phyloP scores from a whole-genome alignment of 2,888 invertebrate genomes.

The Gibbula magus region DNA sequence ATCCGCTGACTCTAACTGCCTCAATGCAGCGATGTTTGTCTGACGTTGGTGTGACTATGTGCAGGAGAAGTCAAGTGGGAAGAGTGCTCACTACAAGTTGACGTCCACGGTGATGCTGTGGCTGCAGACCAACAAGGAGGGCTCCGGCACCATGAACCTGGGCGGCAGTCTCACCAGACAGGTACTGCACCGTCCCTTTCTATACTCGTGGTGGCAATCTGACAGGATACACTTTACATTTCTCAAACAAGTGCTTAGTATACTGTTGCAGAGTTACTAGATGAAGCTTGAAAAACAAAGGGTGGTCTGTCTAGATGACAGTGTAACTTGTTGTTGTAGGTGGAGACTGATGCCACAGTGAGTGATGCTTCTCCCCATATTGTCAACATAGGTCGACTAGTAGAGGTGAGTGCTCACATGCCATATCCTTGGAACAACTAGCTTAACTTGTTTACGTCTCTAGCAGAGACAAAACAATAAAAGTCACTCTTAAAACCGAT shows the following conservation, averaged over 20 bases:
- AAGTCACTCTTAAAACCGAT: too few relatives aligned
- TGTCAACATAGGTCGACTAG: constrained; percentile 98
- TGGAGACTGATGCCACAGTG: constrained; percentile 92
- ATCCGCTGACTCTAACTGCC: too few relatives aligned
- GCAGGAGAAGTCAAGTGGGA: constrained; percentile 91
- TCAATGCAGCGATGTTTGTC: too few relatives aligned
- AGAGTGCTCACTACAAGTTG: constrained; percentile 95
- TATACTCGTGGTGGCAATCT: not conserved
- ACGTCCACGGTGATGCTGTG: constrained; percentile 99
- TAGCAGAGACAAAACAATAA: not conserved
- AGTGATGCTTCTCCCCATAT: constrained; percentile 97
- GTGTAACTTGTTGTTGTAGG: constrained; percentile 78
- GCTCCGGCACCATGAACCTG: constrained; percentile 98
- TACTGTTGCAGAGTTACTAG: not conserved
- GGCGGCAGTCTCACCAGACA: constrained; percentile 98
- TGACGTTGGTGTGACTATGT: not conserved
- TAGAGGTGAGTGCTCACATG: constrained; percentile 80
- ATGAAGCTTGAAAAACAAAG: not conserved
- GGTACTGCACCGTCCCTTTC: constrained; percentile 78
- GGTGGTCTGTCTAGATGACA: not conserved
- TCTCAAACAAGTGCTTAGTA: too few relatives aligned
- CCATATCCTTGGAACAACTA: not conserved
- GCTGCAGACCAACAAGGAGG: constrained; percentile 96
- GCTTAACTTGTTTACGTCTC: too few relatives aligned
- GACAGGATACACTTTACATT: not conserved